Evolutionary conservation across 2,888 invertebrate species (phyloP), one percentile per base, ranked within the genome.

Genomic region (Meiosimyza platycephala): DNA sequence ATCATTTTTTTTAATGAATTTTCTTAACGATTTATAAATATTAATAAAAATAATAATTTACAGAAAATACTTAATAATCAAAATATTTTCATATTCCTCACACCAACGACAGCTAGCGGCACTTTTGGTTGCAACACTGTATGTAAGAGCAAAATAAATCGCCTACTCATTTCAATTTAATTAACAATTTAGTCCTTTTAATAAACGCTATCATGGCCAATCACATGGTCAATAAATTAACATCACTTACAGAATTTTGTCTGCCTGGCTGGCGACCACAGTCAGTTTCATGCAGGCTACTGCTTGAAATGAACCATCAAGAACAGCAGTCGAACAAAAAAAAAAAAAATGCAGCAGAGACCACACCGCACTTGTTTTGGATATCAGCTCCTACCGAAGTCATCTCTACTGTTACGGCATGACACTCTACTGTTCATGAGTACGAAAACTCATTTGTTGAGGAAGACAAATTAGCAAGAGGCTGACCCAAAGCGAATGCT

Each of bases 221-320:
- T 76, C 62, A 75, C 72, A 70, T 65, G 72, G 74, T 62, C 73
- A 72, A 76, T 77, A 76, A 77, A 75, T 77, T 74, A 74, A 50
- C 73, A 72, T 75, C 73, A 73, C 63, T 74, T 72, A 60, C 76
- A 75, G 71, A 40, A 9, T 40, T 6, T 7, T 40, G 40, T 6
- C 40, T 52, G 28, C 72, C 72, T 59, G 54, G 60, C 2, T 50
- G 22, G 73, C 70, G 72, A 74, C 65, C 75, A 75, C 57, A 54
- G 55, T 54, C 47, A 22, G 28, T 15, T 12, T 47, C 18, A 7
- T 33, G 28, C 60, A 51, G 51, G 22, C 51, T 60, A 51, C n/a
- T 3, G 18, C n/a, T 54, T 12, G 18, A 12, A 54, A 18, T 18
- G 55, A 4, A 62, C 51, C 59, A 60, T 60, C 40, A 51, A 60